Conservation (phyloP, 2,888 invertebrate species). For the Ormyrus pomaceus region DNA sequence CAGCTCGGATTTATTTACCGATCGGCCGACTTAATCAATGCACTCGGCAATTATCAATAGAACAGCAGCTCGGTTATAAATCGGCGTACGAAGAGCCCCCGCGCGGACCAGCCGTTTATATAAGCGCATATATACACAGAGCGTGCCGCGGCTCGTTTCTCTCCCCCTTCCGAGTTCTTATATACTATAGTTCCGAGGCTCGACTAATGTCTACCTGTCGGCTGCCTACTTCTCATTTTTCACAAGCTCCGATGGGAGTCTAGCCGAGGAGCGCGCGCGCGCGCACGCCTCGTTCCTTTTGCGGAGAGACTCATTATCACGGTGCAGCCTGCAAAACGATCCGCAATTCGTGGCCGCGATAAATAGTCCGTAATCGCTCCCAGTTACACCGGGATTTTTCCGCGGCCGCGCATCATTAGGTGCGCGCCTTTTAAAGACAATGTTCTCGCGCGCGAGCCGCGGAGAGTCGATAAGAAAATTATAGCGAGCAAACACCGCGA, state of each 20-base stretch:
- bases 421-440: neutral
- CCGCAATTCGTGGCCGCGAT: conserved; percentile 18
- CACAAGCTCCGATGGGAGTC: neutral
- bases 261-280: neutral
- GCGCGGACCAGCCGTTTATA: neutral
- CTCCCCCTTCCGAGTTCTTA: neutral
- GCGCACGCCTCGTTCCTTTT: neutral
- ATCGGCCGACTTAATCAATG: conserved; percentile 4
- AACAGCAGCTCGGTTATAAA: neutral
- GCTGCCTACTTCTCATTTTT: conserved; percentile 48
- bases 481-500: neutral
- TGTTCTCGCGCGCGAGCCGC: conserved; percentile 3
- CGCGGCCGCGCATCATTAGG: neutral
- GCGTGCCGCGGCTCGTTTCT: no score
- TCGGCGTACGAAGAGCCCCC: neutral
- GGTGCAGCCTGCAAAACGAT: conserved; percentile 5
- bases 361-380: conserved; percentile 12
- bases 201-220: conserved; percentile 49
- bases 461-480: conserved; percentile 33
- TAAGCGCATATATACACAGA: conserved; percentile 6
- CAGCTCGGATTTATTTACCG: conserved; percentile 12
- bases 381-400: conserved; percentile 16
- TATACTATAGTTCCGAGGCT: conserved; percentile 5
- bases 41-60: neutral
- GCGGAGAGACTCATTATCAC: neutral